Evolutionary conservation across 2,888 invertebrate species (phyloP).

Genomic region (Psylliodes chrysocephalus): DNA sequence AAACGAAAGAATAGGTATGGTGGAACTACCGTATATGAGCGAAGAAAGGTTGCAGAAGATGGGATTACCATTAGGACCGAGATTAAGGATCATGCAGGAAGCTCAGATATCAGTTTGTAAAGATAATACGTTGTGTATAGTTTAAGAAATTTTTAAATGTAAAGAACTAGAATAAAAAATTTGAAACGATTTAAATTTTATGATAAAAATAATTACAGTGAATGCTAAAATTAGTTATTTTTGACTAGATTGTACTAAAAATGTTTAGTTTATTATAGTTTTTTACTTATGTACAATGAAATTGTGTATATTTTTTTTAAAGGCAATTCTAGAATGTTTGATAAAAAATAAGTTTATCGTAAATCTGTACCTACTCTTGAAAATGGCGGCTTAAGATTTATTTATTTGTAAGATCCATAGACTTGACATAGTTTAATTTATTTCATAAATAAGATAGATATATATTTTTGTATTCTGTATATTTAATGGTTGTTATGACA

Average conservation of each 20-base stretch:
- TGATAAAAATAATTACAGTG: too few species aligned
- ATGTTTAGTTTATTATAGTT: too few species aligned
- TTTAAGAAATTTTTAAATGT: constrained; percentile 56
- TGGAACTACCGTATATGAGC: constrained; percentile 89
- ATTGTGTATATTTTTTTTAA: too few species aligned
- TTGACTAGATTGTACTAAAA: neutral
- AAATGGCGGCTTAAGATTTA: constrained; percentile 42
- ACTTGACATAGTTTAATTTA: constrained; percentile 20
- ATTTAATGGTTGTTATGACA: neutral
- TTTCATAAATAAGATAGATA: constrained; percentile 11
- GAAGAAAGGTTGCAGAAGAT: constrained; percentile 88
- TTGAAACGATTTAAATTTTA: too few species aligned
- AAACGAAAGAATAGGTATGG: constrained; percentile 87
- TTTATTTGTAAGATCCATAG: constrained; percentile 24
- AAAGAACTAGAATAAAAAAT: neutral
- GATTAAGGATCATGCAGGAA: constrained; percentile 88
- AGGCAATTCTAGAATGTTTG: neutral
- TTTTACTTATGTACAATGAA: too few species aligned
- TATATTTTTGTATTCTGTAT: constrained; percentile 27
- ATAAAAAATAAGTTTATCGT: neutral
- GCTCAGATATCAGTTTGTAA: constrained; percentile 75
- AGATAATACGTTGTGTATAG: constrained; percentile 74
- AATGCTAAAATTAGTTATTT: too few species aligned
- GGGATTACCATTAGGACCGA: constrained; percentile 90
- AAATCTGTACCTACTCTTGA: constrained; percentile 26